Evolutionary conservation across 2,888 invertebrate species (phyloP).

Genomic region (Antheraea assamensis): DNA sequence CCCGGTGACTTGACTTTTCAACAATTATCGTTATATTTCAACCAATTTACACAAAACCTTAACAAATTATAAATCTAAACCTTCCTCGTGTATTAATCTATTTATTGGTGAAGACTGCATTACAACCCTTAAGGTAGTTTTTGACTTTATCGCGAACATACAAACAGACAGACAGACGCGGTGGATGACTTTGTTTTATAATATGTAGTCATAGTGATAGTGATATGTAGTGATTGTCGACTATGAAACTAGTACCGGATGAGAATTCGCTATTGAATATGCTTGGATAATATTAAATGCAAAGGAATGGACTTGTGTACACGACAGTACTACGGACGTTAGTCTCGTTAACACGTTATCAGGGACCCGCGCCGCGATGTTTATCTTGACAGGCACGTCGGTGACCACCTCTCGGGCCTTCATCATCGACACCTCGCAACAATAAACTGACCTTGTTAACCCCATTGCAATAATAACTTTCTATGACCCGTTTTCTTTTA

Average conservation of each 20-base stretch:
- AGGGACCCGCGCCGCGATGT: slow-evolving; percentile 56
- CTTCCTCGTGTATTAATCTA: too few relatives aligned
- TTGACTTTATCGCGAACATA: too few relatives aligned
- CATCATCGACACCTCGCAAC: slow-evolving; percentile 69
- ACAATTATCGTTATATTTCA: too few relatives aligned
- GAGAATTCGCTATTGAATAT: not conserved
- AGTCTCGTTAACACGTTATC: slow-evolving; percentile 72
- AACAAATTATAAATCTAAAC: too few relatives aligned
- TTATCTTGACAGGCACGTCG: slow-evolving; percentile 71
- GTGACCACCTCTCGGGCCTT: slow-evolving; percentile 64
- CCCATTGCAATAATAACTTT: slow-evolving; percentile 43
- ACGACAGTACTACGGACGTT: slow-evolving; percentile 61
- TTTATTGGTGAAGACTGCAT: too few relatives aligned
- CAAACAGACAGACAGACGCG: too few relatives aligned
- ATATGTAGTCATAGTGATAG: too few relatives aligned
- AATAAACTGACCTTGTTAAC: slow-evolving; percentile 66
- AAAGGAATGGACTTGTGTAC: slow-evolving; percentile 36
- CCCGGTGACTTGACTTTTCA: too few relatives aligned
- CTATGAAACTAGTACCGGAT: not conserved
- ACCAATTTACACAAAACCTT: too few relatives aligned
- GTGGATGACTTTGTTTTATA: too few relatives aligned
- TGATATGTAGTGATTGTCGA: not conserved
- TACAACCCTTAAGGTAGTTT: too few relatives aligned
- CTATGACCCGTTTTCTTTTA: not conserved
- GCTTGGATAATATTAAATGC: not conserved